phyloP scores from a whole-genome alignment of 2,113 vertebrate species.

The Delphinapterus leucas region DNA sequence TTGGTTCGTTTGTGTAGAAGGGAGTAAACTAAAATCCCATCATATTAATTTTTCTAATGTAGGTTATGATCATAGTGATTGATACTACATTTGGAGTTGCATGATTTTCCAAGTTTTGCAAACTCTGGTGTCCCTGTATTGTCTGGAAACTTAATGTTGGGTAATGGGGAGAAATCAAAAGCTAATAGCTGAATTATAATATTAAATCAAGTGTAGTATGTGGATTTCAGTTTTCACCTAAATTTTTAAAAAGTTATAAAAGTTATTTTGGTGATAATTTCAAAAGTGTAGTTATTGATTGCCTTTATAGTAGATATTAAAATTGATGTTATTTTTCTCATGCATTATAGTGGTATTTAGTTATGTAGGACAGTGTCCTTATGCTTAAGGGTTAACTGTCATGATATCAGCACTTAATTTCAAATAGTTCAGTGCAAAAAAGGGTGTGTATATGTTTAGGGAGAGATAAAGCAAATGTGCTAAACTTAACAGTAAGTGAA shows the following conservation, averaged over 20 bases:
- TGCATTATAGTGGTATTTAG: neutral
- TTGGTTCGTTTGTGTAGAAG: neutral
- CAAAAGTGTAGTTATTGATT: neutral
- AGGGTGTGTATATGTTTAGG: neutral
- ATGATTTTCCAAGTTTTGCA: conserved; percentile 10
- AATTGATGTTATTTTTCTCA: neutral
- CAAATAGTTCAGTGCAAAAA: neutral
- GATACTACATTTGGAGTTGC: neutral
- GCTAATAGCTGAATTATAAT: neutral
- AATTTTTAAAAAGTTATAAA: neutral
- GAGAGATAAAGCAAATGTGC: neutral
- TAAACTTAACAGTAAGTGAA: neutral
- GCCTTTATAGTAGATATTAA: neutral
- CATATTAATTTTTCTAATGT: neutral
- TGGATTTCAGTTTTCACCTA: conserved; percentile 19
- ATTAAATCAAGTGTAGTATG: neutral
- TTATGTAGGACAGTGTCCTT: neutral
- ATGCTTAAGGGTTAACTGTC: neutral
- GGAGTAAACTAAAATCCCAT: neutral
- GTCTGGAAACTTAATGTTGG: neutral
- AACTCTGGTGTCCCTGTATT: neutral
- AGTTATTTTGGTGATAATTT: neutral
- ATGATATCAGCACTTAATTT: neutral
- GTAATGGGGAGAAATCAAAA: neutral
- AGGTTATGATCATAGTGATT: neutral